Conservation (phyloP, 2,888 invertebrate genomes). For the Plagodis dolabraria region DNA sequence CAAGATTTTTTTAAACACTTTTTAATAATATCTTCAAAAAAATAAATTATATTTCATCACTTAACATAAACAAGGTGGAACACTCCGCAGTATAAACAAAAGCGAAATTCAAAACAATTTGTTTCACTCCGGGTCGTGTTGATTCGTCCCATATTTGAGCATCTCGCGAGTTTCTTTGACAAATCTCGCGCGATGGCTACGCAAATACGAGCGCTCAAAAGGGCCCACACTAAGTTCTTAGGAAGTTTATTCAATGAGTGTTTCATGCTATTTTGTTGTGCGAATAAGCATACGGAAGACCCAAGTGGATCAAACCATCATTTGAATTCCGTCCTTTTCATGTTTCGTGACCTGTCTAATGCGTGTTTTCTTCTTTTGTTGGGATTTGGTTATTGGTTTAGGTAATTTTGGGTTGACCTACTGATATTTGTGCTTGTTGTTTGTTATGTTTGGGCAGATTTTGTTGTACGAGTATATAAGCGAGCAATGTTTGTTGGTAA, state of each 20-base stretch:
- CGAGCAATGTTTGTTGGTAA: too few relatives aligned
- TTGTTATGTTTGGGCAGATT: neutral
- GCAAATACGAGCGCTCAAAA: slow-evolving; percentile 57
- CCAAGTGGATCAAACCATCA: slow-evolving; percentile 37
- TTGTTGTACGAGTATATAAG: too few relatives aligned
- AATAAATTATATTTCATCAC: too few relatives aligned
- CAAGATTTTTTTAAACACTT: too few relatives aligned
- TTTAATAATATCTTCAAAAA: too few relatives aligned
- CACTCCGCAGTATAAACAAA: slow-evolving; percentile 25
- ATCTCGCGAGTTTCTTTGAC: slow-evolving; percentile 62
- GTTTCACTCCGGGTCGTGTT: slow-evolving; percentile 35
- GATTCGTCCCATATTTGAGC: slow-evolving; percentile 53
- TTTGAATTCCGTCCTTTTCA: slow-evolving; percentile 34
- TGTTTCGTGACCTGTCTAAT: slow-evolving; percentile 30
- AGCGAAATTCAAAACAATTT: slow-evolving; percentile 42
- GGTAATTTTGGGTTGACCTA: slow-evolving; percentile 13
- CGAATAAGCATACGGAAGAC: slow-evolving; percentile 25
- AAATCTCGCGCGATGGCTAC: slow-evolving; percentile 60
- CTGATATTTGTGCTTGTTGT: slow-evolving; percentile 5
- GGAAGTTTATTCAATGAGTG: slow-evolving; percentile 53
- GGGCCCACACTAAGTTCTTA: slow-evolving; percentile 44
- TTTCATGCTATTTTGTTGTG: slow-evolving; percentile 37
- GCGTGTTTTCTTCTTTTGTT: slow-evolving; percentile 25
- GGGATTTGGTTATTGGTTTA: slow-evolving; percentile 21
- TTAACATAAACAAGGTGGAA: neutral